Evolutionary conservation across 2,888 invertebrate species (phyloP).

Genomic region (Eutolmus rufibarbis): DNA sequence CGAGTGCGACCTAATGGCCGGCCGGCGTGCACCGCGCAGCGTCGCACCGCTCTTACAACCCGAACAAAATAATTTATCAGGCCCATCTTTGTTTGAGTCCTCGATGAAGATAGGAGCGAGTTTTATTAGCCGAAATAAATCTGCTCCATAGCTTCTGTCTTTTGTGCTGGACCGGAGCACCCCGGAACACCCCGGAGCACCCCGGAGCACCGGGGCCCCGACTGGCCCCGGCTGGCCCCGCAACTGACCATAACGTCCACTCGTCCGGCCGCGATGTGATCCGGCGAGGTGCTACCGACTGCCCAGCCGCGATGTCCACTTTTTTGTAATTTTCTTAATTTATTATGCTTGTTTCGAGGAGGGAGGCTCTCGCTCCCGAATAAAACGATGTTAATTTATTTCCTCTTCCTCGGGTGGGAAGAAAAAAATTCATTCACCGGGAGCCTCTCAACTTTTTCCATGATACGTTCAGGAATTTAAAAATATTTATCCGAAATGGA

Average conservation of each 20-base stretch:
- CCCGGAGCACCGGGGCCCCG: background rate
- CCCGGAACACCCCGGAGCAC: background rate
- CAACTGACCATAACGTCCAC: background rate
- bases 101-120: conserved; percentile 49
- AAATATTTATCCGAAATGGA: background rate
- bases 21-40: background rate
- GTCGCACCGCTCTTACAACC: background rate
- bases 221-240: background rate
- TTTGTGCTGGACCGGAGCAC: background rate
- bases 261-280: background rate
- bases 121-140: conserved; percentile 53
- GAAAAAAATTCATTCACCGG: background rate
- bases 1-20: conserved; percentile 11
- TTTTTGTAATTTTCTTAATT: conserved; percentile 18
- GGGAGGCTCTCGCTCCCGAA: background rate
- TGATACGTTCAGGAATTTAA: background rate
- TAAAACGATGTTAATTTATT: background rate
- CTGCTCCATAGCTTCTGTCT: conserved; percentile 50
- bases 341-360: background rate
- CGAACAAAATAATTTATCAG: conserved; percentile 46
- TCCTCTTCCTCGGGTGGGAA: background rate
- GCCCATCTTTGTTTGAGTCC: conserved; percentile 44
- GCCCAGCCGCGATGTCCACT: background rate
- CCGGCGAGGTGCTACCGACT: background rate
- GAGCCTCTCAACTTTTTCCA: background rate